Evolutionary conservation across 2,113 vertebrate species (phyloP).

Genomic region (Misgurnus mizolepis): DNA sequence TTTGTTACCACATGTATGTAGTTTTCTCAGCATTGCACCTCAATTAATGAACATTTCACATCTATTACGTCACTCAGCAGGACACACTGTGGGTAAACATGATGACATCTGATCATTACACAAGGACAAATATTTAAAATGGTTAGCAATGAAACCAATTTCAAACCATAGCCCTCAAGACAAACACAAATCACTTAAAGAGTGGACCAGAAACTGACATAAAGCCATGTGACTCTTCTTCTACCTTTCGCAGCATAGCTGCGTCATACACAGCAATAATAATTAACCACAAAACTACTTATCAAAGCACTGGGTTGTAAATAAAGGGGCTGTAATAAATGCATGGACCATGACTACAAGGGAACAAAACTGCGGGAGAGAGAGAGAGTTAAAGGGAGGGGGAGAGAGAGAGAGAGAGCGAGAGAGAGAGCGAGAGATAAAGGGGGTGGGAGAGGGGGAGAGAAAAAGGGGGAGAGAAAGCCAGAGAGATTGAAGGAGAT

Average conservation of each 20-base stretch:
- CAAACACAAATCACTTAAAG: not conserved
- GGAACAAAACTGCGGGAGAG: not conserved
- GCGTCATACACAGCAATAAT: not conserved
- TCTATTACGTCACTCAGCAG: too few species aligned
- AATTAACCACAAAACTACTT: not conserved
- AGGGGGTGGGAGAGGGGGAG: not conserved
- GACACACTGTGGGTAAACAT: too few species aligned
- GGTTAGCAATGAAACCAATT: not conserved
- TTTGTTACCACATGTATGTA: not conserved
- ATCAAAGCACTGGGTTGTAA: not conserved
- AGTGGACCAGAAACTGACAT: not conserved
- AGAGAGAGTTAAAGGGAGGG: constrained; percentile 12
- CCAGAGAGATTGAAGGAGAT: constrained; percentile 1
- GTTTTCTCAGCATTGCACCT: not conserved
- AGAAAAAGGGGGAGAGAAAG: not conserved
- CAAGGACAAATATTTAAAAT: not conserved
- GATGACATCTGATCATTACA: not conserved
- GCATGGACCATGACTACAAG: not conserved
- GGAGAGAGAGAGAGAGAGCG: constrained; percentile 1
- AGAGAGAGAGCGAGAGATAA: not conserved
- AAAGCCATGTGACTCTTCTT: constrained; percentile 20
- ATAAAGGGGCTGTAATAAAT: not conserved
- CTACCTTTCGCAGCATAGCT: constrained; percentile 7
- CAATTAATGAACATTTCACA: not conserved
- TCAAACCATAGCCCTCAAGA: not conserved